Base-by-base conservation (phyloP, 2,888 invertebrate species). In the Eumerus sabulonum region DNA sequence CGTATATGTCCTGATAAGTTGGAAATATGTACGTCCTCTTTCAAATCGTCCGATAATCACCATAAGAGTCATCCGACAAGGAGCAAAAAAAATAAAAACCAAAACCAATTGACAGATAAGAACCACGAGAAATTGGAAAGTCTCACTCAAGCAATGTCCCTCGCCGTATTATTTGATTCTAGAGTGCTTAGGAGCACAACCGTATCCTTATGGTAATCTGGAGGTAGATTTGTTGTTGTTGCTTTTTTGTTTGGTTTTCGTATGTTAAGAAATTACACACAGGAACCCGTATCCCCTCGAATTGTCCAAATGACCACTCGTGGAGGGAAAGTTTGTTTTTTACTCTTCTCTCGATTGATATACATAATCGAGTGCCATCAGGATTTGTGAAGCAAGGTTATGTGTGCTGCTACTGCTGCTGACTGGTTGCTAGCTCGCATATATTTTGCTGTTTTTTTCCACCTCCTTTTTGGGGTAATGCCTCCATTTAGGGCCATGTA, bases 281-380 rank as follows among this genome's bases (percentile, higher is more conserved):
- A 14, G 42, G 56, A 50, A 72, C 50, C 72, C 54, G 62, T 54
- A 63, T 74, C 63, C 57, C 44, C 38, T 63, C 35, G 42, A 79
- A 79, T 68, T 68, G 68, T 63, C 35, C 44, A 79, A 79, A 74
- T 68, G 68, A 79, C 67, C 79, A 74, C 79, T 79, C 73, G 54
- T 63, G 63, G 62, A 48, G 36, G 62, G 47, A 73, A 79, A 74
- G 79, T 73, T 79, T 73, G 51, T 77, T 79, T 79, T 79, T 70
- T 79, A 79, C 79, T 79, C 79, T 79, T 79, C 79, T 67, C 44
- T 74, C 79, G 74, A 79, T 79, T 79, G 79, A 79, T 63, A 74
- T 79, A 79, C 68, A 74, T 79, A 79, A 79, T 79, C 79, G 79
- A 74, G 79, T 79, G 64, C 68, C 64, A 74, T 73, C 79, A 64